Evolutionary conservation across 1,140 invertebrate species (phyloP), one percentile per base, ranked within the genome.

Genomic region (Manduca sexta): DNA sequence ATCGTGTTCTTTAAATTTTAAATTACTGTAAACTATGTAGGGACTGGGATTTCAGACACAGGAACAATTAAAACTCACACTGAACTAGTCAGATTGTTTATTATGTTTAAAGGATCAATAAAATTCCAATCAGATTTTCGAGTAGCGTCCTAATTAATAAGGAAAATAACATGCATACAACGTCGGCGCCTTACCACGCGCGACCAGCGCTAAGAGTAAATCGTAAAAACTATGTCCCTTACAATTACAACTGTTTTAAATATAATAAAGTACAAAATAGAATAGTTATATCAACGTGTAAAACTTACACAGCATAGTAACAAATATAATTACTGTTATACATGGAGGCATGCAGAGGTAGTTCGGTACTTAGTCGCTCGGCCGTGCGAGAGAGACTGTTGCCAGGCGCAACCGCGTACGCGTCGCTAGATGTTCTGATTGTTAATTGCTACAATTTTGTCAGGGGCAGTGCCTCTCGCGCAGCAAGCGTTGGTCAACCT

Each of bases 301-400:
- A 64, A 52, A 59, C 42, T 64, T 57, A 50, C 48, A 49, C 52
- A 49, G 49, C 51, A 63, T 66, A 80, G 76, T 66, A 78, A 80
- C 70, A 80, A 64, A 61, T 77, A 80, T 71, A 74, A 66, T 75
- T 65, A 83, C 60, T 76, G 72, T 76, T 56, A 71, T 66, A 61
- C 52, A 69, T 72, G 71, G 80, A 81, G 80, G 77, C 80, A 71
- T 76, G 68, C 68, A 67, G 80, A 84, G 80, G 80, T 84, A 84
- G 80, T 65, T 84, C 69, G 75, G 70, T 79, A 76, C 48, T 26
- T 5, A 26, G 21, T 26, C n/a, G n/a, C n/a, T n/a, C 33, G 8
- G 33, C 33, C 33, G n/a, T 11, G n/a, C 11, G 4, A 35, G n/a
- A 35, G 13, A 7, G n/a, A 7, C n/a, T n/a, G n/a, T n/a, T n/a